Evolutionary conservation across 2,113 vertebrate genomes (phyloP), one percentile per base, ranked within the genome.

Genomic region (Drymodes brunneopygia): DNA sequence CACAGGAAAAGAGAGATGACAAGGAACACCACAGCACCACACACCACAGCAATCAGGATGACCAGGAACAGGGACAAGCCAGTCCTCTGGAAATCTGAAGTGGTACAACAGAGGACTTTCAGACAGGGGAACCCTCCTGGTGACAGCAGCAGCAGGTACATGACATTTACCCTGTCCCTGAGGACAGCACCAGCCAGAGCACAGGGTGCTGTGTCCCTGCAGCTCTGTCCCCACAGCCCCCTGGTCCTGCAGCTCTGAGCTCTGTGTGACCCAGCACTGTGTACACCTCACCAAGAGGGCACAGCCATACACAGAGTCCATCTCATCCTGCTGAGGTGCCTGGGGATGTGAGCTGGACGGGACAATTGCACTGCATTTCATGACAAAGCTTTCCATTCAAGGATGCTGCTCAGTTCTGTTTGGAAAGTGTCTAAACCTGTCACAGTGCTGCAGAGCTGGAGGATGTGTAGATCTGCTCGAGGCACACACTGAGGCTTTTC

Each of bases 21-120:
- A 3, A 95, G 72, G 91, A 97, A 96, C 66, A 93, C 33, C 44
- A 81, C 94, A 78, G 91, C 67, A 16, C 94, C 6, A 0, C 82
- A 93, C 19, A 31, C 17, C 47, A 90, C 75, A 29, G 92, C 92
- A 6, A 97, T 95, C 54, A 93, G 50, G 72, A 93, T 16, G 67
- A 90, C 35, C 58, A 92, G 13, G 79, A 70, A 36, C 15, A 95
- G 92, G 48, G 96, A 3, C 60, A 94, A 62, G 35, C 4, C 54
- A 35, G 35, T 35, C 67, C 35, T 50, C 56, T 54, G 94, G 71
- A 9, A 12, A 47, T 24, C 96, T 97, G 31, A 71, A 90, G 8
- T 4, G 13, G 31, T 4, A 44, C 12, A 70, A 54, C 7, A 90
- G 51, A 42, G 36, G 47, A 31, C 6, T 66, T 62, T 94, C 28